phyloP scores from a whole-genome alignment of 2,888 invertebrate species.

The Microctonus aethiopoides region DNA sequence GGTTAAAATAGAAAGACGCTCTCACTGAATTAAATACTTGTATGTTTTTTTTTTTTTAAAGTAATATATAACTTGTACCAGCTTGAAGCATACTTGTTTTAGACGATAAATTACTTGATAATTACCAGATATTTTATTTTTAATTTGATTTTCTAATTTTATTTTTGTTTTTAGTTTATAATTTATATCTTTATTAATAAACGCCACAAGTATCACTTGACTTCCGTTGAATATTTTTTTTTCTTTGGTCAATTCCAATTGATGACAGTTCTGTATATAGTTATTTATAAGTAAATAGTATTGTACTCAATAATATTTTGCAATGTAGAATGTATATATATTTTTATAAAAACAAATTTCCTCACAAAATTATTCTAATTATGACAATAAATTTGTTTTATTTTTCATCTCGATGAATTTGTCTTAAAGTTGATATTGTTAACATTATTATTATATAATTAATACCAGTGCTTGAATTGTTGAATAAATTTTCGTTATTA shows the following conservation, averaged over 20 bases:
- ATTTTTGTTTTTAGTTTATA: neutral
- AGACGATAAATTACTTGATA: neutral
- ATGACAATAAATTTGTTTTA: neutral
- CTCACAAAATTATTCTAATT: neutral
- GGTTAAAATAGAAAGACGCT: slow-evolving; percentile 4
- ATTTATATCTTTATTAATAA: neutral
- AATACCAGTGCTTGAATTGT: too few species aligned
- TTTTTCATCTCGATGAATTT: neutral
- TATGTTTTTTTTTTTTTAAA: neutral
- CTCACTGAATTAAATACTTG: neutral
- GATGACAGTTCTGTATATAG: too few species aligned
- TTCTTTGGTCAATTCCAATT: too few species aligned
- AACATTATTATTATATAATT: too few species aligned
- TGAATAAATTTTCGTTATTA: neutral
- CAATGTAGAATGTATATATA: neutral
- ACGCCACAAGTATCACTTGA: neutral
- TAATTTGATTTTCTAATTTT: neutral
- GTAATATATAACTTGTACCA: neutral
- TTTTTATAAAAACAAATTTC: neutral
- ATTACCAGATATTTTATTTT: neutral
- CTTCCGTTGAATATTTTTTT: neutral
- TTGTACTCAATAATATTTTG: neutral
- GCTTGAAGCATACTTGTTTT: neutral
- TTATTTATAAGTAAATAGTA: too few species aligned
- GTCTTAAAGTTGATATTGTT: neutral